Evolutionary conservation across 2,888 invertebrate genomes (phyloP), one percentile per base, ranked within the genome.

Genomic region (Drosophila flavopinicola): DNA sequence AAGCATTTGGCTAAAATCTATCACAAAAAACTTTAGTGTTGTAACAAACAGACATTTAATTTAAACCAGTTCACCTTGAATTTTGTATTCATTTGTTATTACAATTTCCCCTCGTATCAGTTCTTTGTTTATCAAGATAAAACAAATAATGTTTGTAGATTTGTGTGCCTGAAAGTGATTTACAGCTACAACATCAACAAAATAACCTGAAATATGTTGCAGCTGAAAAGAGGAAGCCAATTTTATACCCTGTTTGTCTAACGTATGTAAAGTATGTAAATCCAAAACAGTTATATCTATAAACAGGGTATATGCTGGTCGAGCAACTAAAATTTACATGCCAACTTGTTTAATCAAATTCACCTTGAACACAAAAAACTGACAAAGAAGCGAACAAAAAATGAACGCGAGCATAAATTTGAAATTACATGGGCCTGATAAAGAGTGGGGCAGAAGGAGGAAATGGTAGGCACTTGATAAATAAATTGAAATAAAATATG

Each of bases 351-450:
- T 59, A 69, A 80, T 69, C 64, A 59, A 75, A 88, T 64, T 88
- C 71, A 82, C 88, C 88, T 85, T 88, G 88, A 74, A 75, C 63
- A 58, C 49, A 54, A 38, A 35, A 54, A 56, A 39, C 44, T 30
- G 29, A 65, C 33, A 41, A 42, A 56, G 38, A 61, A 56, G 44
- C 41, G 44, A 53, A 66, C 52, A 61, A 48, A 42, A 47, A 45
- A 33, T 37, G 33, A 51, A 56, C 42, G 38, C 42, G 54, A 63
- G 44, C 58, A 74, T 74, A 49, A 51, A 67, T 53, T 66, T 65
- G n/a, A 77, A 86, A 70, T 80, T 70, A 86, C 85, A 79, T 37
- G 42, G 38, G 37, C 32, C 57, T 79, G 80, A 78, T 76, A 80
- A 65, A 58, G 47, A 4, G 25, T 15, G 29, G 10, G 11, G n/a